Percentiles rank a stretch among this genome's conserved stretches.
Conservation (phyloP, 1,140 invertebrate species). For the roundworm (Caenorhabditis elegans) region WBcel235 BX284603.4:4168501-4169000, state of each 20-base stretch:
- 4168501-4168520: not conserved
- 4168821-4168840: no score
- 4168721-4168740: slow-evolving; percentile 41
- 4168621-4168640: no score
- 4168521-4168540: no score
- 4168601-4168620: no score
- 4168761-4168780: slow-evolving; percentile 38
- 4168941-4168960: not conserved
- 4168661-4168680: slow-evolving; percentile 51
- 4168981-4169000: not conserved
- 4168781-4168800: not conserved
- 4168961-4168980: not conserved
- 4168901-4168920: slow-evolving; percentile 2
- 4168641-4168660: not conserved
- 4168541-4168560: no score
- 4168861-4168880: slow-evolving; percentile 13
- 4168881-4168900: not conserved
- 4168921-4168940: slow-evolving; percentile 7
- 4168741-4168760: slow-evolving; percentile 19
- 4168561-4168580: no score
- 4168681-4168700: slow-evolving; percentile 23
- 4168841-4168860: not conserved
- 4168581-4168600: no score
- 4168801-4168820: not conserved
- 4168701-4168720: not conserved